Evolutionary conservation across 2,888 invertebrate species (phyloP).

Genomic region (Galerucella calmariensis): DNA sequence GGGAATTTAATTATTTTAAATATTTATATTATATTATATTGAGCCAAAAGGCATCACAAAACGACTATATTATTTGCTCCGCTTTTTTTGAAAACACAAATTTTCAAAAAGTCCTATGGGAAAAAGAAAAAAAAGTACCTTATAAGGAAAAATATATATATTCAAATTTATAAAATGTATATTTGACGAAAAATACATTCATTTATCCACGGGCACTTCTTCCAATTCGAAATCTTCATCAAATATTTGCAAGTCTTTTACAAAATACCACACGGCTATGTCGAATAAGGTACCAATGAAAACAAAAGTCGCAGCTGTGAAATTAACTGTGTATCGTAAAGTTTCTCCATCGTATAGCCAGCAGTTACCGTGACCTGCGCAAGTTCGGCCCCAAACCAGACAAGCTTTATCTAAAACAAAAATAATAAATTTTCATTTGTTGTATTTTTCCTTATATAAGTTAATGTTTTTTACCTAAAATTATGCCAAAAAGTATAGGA

Average conservation of each 20-base stretch:
- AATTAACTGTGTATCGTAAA: slow-evolving; percentile 73
- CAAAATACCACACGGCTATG: slow-evolving; percentile 75
- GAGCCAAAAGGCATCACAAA: too few relatives aligned
- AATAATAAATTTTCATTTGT: not conserved
- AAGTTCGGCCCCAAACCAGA: slow-evolving; percentile 79
- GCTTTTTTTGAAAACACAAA: too few relatives aligned
- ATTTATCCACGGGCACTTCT: slow-evolving; percentile 25
- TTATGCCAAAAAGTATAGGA: slow-evolving; percentile 80
- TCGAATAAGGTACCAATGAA: slow-evolving; percentile 74
- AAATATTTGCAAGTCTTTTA: slow-evolving; percentile 76
- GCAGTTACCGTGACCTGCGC: slow-evolving; percentile 76
- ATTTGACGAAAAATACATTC: not conserved
- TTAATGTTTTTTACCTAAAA: slow-evolving; percentile 68
- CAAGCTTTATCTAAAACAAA: slow-evolving; percentile 71
- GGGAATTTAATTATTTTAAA: too few relatives aligned
- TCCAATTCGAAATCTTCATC: slow-evolving; percentile 71
- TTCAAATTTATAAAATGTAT: not conserved
- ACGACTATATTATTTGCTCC: too few relatives aligned
- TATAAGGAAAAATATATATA: slow-evolving; percentile 6
- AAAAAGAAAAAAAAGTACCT: not conserved
- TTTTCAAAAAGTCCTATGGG: too few relatives aligned
- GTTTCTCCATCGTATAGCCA: slow-evolving; percentile 78
- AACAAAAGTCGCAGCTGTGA: slow-evolving; percentile 74
- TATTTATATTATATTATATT: too few relatives aligned
- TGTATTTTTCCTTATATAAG: slow-evolving; percentile 26